Evolutionary conservation across 2,888 invertebrate genomes (phyloP).

Genomic region (Bugula neritina): DNA sequence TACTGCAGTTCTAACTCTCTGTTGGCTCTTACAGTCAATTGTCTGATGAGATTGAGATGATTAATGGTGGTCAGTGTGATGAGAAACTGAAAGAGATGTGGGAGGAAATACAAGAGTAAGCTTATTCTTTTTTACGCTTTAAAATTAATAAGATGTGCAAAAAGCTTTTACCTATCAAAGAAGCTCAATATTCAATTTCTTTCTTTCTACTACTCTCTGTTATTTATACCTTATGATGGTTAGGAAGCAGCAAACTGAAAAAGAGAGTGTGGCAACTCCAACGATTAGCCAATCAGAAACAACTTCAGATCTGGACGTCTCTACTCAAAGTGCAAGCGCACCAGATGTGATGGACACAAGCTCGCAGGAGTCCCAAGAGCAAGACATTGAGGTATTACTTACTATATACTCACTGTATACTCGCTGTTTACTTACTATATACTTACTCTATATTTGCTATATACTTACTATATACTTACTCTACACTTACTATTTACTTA

Average conservation of each 20-base stretch:
- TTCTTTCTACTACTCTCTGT: no score
- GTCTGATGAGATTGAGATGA: slow-evolving; percentile 61
- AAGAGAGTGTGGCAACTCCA: neutral
- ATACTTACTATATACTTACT: no score
- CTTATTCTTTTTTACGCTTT: no score
- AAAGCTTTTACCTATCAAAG: no score
- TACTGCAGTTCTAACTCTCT: no score
- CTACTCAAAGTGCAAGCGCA: slow-evolving; percentile 21
- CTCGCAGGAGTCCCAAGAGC: slow-evolving; percentile 9
- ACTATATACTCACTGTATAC: neutral
- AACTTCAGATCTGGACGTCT: slow-evolving; percentile 14
- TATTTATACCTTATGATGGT: no score
- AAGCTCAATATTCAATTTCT: no score
- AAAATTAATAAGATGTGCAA: no score
- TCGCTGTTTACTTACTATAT: no score
- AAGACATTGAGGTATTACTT: slow-evolving; percentile 6
- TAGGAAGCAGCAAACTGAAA: neutral
- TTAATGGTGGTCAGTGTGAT: slow-evolving; percentile 63
- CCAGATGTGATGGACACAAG: neutral
- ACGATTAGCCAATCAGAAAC: slow-evolving; percentile 24
- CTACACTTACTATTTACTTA: no score
- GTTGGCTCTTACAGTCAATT: slow-evolving; percentile 61
- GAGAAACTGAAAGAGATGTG: slow-evolving; percentile 70
- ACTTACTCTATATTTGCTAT: neutral
- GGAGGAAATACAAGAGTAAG: slow-evolving; percentile 65